Percentiles rank a stretch among this genome's conserved stretches.
Evolutionary conservation across 92 coral and sea anemone genomes (phyloP).

Genomic region (Epizoanthus scotinus): DNA sequence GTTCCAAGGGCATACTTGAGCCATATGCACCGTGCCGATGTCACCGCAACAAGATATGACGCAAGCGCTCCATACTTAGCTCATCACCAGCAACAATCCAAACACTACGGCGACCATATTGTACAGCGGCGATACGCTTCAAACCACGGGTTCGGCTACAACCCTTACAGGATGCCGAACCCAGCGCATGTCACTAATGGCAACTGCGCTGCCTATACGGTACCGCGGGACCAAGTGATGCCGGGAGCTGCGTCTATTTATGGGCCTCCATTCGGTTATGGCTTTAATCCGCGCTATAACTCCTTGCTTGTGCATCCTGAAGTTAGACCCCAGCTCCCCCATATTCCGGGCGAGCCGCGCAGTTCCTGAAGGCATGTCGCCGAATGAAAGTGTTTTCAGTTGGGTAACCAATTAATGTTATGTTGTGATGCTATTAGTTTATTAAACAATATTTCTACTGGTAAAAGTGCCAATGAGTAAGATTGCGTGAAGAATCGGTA

Average conservation of each 20-base stretch:
- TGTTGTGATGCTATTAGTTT: too few species aligned
- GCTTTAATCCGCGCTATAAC: slow-evolving; percentile 59
- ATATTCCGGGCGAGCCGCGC: slow-evolving; percentile 40
- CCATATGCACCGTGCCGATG: background rate
- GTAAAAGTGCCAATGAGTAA: too few species aligned
- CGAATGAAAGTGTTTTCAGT: background rate
- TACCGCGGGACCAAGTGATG: background rate
- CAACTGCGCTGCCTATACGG: background rate
- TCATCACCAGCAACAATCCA: slow-evolving; percentile 25
- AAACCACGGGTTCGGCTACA: background rate
- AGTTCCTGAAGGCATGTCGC: slow-evolving; percentile 16
- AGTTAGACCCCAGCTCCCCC: slow-evolving; percentile 45
- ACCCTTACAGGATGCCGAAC: slow-evolving; percentile 14
- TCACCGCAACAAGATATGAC: background rate
- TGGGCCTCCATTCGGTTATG: slow-evolving; percentile 45
- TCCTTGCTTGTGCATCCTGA: slow-evolving; percentile 53
- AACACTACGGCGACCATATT: slow-evolving; percentile 3
- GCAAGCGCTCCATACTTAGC: background rate
- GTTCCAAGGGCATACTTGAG: background rate
- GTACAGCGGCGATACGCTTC: slow-evolving; percentile 21
- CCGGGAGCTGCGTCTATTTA: slow-evolving; percentile 24
- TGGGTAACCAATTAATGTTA: background rate
- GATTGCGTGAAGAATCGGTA: too few species aligned
- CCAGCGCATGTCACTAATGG: background rate
- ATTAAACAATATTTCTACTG: too few species aligned